phyloP scores from a whole-genome alignment of 2,888 invertebrate species.

The Geotrupes spiniger region DNA sequence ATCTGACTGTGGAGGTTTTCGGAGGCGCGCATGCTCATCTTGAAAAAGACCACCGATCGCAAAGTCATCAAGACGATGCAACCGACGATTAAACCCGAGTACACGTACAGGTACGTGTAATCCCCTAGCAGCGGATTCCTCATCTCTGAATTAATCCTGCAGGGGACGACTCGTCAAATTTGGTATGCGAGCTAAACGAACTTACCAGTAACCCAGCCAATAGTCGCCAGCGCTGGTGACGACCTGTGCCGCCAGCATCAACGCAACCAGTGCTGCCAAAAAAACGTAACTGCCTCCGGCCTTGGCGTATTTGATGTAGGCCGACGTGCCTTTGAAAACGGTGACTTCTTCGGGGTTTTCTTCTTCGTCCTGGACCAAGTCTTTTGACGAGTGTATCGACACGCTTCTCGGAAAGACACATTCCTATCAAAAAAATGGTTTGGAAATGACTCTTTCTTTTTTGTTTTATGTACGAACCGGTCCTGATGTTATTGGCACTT shows the following conservation, averaged over 20 bases:
- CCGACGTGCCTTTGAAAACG: conserved; percentile 47
- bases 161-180: no score
- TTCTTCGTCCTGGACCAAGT: conserved; percentile 11
- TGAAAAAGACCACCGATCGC: conserved; percentile 33
- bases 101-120: conserved; percentile 54
- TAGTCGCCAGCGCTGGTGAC: conserved; percentile 71
- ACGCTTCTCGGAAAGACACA: conserved; percentile 9
- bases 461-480: no score
- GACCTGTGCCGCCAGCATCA: conserved; percentile 62
- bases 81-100: conserved; percentile 57
- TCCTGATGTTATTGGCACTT: conserved; percentile 11
- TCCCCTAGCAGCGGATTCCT: conserved; percentile 2
- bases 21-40: conserved; percentile 72
- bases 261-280: conserved; percentile 54
- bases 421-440: no score
- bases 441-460: no score
- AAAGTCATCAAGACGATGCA: conserved; percentile 60
- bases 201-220: conserved; percentile 74
- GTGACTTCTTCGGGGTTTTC: conserved; percentile 50
- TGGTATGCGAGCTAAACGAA: no score
- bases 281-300: conserved; percentile 65
- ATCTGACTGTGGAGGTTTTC: conserved; percentile 74
- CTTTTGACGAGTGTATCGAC: conserved; percentile 7
- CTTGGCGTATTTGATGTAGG: conserved; percentile 67
- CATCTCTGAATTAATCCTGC: conserved; percentile 19